Evolutionary conservation across 37 sponge, comb jelly and placozoan genomes (phyloP).

Genomic region (Amphimedon queenslandica): DNA sequence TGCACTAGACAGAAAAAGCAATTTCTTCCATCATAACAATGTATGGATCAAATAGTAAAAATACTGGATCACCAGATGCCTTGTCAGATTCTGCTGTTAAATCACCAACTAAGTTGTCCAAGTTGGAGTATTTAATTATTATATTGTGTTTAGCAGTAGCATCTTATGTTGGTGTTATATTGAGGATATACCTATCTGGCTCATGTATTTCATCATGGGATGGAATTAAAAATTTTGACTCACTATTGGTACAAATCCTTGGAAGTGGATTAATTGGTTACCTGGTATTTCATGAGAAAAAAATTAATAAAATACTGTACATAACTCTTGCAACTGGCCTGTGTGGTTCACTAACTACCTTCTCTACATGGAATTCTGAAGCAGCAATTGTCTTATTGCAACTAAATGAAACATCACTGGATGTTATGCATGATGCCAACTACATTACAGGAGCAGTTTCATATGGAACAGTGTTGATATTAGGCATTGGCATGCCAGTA

Average conservation of each 20-base stretch:
- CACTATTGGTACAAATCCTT: constrained; percentile 41
- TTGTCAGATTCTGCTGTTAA: too few relatives aligned
- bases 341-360: constrained; percentile 70
- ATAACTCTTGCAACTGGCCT: constrained; percentile 51
- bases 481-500: constrained; percentile 49
- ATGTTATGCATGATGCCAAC: background rate
- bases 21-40: too few relatives aligned
- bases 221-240: constrained; percentile 39
- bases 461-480: constrained; percentile 31
- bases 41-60: too few relatives aligned
- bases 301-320: constrained; percentile 19
- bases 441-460: constrained; percentile 19
- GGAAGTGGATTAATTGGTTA: constrained; percentile 52
- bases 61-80: background rate
- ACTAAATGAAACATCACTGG: background rate
- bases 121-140: too few relatives aligned
- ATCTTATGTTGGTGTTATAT: constrained; percentile 34
- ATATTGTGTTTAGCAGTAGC: background rate
- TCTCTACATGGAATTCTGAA: constrained; percentile 63
- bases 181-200: constrained; percentile 29
- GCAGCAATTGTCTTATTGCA: constrained; percentile 33
- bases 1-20: too few relatives aligned
- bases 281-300: constrained; percentile 15
- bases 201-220: constrained; percentile 28
- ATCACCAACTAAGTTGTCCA: too few relatives aligned